Conservation (phyloP, 2,797 vertebrate species). For the Triplophysa bombifrons region DNA sequence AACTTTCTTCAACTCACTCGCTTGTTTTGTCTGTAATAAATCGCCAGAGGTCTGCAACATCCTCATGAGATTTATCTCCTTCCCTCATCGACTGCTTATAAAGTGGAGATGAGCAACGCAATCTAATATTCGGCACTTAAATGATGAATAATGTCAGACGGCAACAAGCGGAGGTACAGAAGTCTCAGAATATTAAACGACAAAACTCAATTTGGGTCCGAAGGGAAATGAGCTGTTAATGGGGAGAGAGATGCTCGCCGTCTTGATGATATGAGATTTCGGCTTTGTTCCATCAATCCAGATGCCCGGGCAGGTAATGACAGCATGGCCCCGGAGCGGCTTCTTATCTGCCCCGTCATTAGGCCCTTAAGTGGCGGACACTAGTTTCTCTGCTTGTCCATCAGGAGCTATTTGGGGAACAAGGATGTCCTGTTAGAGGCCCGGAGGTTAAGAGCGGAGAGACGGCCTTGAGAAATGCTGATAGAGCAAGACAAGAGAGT, state of each 20-base stretch:
- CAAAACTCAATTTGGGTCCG: constrained; percentile 75
- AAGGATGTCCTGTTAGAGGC: constrained; percentile 58
- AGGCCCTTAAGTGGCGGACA: constrained; percentile 70
- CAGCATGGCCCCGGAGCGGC: constrained; percentile 54
- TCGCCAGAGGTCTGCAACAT: constrained; percentile 53
- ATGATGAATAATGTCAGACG: constrained; percentile 74
- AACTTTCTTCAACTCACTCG: constrained; percentile 47
- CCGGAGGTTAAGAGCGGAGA: constrained; percentile 32
- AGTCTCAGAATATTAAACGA: constrained; percentile 71
- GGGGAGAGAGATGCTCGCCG: constrained; percentile 58
- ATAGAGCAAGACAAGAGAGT: constrained; percentile 13
- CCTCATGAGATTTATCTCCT: constrained; percentile 66
- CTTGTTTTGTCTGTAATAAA: constrained; percentile 63
- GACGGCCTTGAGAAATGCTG: constrained; percentile 28
- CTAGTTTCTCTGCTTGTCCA: constrained; percentile 73
- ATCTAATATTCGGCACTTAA: constrained; percentile 76
- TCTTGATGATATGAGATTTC: constrained; percentile 56
- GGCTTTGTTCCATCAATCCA: constrained; percentile 61
- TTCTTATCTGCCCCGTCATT: constrained; percentile 75
- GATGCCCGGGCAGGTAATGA: constrained; percentile 25
- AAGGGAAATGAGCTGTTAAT: constrained; percentile 70
- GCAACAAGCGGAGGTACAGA: constrained; percentile 65
- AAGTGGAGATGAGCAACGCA: constrained; percentile 68
- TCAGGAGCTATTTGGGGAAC: constrained; percentile 70
- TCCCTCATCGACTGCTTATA: constrained; percentile 62